phyloP scores from a whole-genome alignment of 2,797 vertebrate species.

The Siniperca undulata region DNA sequence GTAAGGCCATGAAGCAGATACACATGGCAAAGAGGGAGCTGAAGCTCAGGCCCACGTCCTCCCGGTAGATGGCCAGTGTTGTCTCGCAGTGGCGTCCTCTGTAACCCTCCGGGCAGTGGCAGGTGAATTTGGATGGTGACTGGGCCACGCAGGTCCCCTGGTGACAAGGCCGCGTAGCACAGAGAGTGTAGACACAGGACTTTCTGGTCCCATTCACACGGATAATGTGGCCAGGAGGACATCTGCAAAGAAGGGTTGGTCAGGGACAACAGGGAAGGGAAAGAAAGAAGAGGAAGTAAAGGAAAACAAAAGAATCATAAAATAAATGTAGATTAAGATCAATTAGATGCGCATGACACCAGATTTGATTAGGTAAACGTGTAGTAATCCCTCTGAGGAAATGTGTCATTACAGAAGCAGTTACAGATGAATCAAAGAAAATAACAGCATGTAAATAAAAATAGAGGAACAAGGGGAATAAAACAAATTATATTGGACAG shows the following conservation, averaged over 20 bases:
- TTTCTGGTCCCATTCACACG: constrained; percentile 87
- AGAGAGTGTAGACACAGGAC: constrained; percentile 89
- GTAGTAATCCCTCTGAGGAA: not conserved
- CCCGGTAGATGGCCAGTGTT: constrained; percentile 88
- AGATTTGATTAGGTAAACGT: not conserved
- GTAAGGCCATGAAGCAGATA: constrained; percentile 91
- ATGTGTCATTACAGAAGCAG: not conserved
- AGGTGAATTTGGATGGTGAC: constrained; percentile 89
- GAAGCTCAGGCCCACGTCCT: constrained; percentile 91
- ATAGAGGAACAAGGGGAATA: not conserved
- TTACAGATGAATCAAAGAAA: not conserved
- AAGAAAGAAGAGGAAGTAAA: not conserved
- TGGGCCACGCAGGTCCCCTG: constrained; percentile 90
- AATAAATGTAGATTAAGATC: not conserved
- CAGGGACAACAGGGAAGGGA: not conserved
- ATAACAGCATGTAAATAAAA: not conserved
- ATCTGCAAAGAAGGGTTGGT: constrained; percentile 76
- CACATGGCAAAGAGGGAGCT: constrained; percentile 93
- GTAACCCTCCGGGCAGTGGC: constrained; percentile 90
- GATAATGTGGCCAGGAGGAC: constrained; percentile 89
- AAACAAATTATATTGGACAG: not conserved
- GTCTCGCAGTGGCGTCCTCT: constrained; percentile 89
- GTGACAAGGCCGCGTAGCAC: constrained; percentile 89
- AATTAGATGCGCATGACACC: not conserved
- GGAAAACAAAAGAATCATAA: not conserved